Evolutionary conservation across 2,888 invertebrate species (phyloP), one percentile per base, ranked within the genome.

Genomic region (Ditula angustiorana): DNA sequence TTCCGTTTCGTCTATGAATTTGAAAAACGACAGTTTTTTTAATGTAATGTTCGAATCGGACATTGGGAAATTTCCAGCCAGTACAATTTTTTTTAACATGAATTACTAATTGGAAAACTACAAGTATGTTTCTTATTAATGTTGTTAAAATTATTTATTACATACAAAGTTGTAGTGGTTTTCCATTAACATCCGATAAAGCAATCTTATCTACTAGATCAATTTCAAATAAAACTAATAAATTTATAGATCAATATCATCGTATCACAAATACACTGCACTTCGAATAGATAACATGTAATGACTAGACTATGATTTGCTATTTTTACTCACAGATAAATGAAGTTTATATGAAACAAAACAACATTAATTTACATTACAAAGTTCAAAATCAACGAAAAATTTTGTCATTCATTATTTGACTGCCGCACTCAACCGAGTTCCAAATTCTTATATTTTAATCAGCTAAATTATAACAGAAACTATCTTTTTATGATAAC

Each of bases 1-100:
- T 81, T 83, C 69, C 82, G 78, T 76, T 79, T 74, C 82, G 85
- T 84, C 87, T 85, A 84, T 85, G 88, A 85, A 85, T 84, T 86
- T 80, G 75, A 79, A 82, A 85, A 88, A 86, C 85, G 80, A 85
- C 86, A 84, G 80, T 74, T 84, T 77, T 80, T 78, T 75, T 74
- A 74, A 71, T 69, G 70, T 68, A 77, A 72, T 70, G 71, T 75
- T 73, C 76, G 41, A 41, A 19, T 41, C 19, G 19, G 16, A 19
- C 41, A 41, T 41, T n/a, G 41, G 7, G 16, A 16, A 13, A 7
- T 7, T 41, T 41, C 19, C 10, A 19, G 19, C 41, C 41, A 41
- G 10, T 1, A 19, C 41, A 8, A 19, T 1, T 19, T 41, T 19
- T 13, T 35, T 35, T 35, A 10, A 30, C 10, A n/a, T 35, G 13